Base-by-base conservation (phyloP, 1,140 invertebrate species). In the Drosophila ironensis region DNA sequence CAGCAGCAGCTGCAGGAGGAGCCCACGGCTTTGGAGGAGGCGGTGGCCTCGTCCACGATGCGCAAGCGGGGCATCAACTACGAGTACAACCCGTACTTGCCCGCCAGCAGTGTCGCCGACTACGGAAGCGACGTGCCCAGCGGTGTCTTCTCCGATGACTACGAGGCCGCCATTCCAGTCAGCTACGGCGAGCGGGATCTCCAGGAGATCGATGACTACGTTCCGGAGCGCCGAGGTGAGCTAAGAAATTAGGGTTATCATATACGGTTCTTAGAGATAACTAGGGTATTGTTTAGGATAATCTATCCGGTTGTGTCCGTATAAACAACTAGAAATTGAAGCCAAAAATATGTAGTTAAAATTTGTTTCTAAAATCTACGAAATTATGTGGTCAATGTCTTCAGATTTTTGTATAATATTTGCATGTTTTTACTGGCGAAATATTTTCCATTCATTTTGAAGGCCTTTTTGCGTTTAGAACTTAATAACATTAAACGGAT, bases 11-110 rank as follows among this genome's bases (percentile, higher is more conserved):
- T 72, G 48, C 70, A 76, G 52, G 64, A 56, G 12, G 87, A 88
- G 4, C 81, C 87, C 2, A 60, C 42, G 2, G 66, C 72, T 0
- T 4, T 75, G 44, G 81, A 81, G 41, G 75, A 75, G 56, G 74
- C 80, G 2, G 76, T 75, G 51, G 86, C 63, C 48, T 64, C 63
- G 24, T 71, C 84, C 8, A 69, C 77, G 7, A 69, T 89, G 71
- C 88, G 72, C 47, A 89, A 89, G 38, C 84, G 87, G 37, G 87
- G 87, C 38, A 72, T 89, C n/a, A 88, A 81, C 57, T 72, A 84
- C 12, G 75, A 73, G 24, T 88, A 71, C 44, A 88, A 76, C 71
- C 77, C 75, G 11, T 87, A 72, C 57, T 45, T 61, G 33, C 19
- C 48, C 28, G 41, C 69, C 37, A 59, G 25, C 33, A 33, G 45